Evolutionary conservation across 2,113 vertebrate species (phyloP).

Genomic region (Tympanuchus pallidicinctus): DNA sequence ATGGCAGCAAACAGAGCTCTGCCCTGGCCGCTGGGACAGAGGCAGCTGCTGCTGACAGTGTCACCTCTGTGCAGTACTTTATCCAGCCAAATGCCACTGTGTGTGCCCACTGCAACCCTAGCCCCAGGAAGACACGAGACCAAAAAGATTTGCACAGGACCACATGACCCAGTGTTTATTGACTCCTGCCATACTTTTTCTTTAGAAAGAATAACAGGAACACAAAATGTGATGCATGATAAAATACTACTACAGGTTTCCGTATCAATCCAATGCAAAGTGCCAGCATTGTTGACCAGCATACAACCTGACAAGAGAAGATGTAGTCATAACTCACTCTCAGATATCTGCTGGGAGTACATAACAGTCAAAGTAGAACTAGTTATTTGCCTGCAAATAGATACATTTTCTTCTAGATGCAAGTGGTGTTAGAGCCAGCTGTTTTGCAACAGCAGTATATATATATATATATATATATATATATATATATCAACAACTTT

Average conservation of each 20-base stretch:
- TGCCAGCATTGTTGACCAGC: conserved; percentile 78
- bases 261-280: conserved; percentile 5
- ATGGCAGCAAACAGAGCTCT: not conserved
- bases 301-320: conserved; percentile 74
- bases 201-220: conserved; percentile 36
- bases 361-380: conserved; percentile 29
- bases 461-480: not conserved
- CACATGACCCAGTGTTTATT: conserved; percentile 67
- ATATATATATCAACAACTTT: not conserved
- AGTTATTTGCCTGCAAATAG: conserved; percentile 67
- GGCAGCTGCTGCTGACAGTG: accelerated
- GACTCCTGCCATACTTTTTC: conserved; percentile 12
- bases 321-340: conserved; percentile 36
- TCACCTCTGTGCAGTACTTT: not conserved
- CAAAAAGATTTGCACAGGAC: conserved; percentile 30
- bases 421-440: conserved; percentile 53
- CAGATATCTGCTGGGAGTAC: conserved; percentile 58
- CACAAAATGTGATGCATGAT: conserved; percentile 16
- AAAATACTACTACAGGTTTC: conserved; percentile 23
- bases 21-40: not conserved
- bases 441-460: conserved; percentile 43
- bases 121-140: not conserved
- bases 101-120: not conserved
- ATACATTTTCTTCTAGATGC: conserved; percentile 59
- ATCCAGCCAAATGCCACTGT: not conserved